Evolutionary conservation across 2,113 vertebrate species (phyloP).

Genomic region (Phrynosoma platyrhinos): DNA sequence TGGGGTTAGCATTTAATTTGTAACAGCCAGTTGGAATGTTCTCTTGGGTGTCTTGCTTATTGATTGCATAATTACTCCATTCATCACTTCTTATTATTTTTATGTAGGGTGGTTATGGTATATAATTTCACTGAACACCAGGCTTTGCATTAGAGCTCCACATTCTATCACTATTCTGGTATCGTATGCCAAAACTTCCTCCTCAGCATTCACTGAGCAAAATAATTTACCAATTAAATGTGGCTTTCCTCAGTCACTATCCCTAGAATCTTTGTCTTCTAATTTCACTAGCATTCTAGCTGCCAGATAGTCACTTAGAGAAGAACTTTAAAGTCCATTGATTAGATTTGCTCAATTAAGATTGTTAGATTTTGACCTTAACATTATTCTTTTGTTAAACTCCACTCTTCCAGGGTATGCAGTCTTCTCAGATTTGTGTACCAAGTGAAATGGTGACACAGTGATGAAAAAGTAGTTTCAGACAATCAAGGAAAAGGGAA

Average conservation of each 20-base stretch:
- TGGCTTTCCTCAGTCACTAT: not conserved
- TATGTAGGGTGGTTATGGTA: slow-evolving; percentile 44
- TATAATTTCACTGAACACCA: slow-evolving; percentile 37
- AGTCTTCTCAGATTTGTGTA: not conserved
- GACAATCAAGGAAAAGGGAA: not conserved
- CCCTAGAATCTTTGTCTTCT: not conserved
- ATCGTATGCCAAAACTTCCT: not conserved
- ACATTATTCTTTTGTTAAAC: not conserved
- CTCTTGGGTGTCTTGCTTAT: slow-evolving; percentile 49
- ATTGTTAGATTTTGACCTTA: slow-evolving; percentile 20
- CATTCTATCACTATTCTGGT: not conserved
- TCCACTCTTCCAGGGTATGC: not conserved
- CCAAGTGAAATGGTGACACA: not conserved
- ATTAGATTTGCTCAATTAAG: slow-evolving; percentile 1
- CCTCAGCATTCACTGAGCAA: slow-evolving; percentile 11
- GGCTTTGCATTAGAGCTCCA: slow-evolving; percentile 26
- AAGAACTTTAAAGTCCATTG: not conserved
- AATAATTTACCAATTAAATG: not conserved
- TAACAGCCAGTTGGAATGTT: slow-evolving; percentile 48
- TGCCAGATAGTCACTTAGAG: not conserved
- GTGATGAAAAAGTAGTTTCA: not conserved
- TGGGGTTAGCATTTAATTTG: slow-evolving; percentile 41
- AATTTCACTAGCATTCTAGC: not conserved
- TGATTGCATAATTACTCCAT: slow-evolving; percentile 53
- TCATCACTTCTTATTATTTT: slow-evolving; percentile 38